Conservation (phyloP, 2,113 vertebrate genomes). For the Anolis carolinensis region DNA sequence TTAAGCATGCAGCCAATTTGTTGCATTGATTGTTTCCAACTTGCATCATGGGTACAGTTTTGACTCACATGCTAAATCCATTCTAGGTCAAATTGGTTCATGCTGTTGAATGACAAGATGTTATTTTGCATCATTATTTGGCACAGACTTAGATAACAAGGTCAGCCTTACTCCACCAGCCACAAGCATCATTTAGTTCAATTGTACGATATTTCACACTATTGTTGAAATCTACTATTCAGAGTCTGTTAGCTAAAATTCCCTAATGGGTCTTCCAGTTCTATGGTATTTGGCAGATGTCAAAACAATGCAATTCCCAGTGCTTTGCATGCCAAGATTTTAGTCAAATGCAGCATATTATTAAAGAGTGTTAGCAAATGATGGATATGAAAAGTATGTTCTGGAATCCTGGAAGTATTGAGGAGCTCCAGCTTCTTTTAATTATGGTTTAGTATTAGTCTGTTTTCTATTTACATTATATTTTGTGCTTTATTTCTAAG, state of each 20-base stretch:
- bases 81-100: constrained; percentile 35
- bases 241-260: constrained; percentile 20
- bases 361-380: constrained; percentile 10
- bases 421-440: background rate
- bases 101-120: constrained; percentile 1
- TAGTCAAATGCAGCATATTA: background rate
- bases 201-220: background rate
- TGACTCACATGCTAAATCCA: constrained; percentile 1
- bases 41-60: constrained; percentile 44
- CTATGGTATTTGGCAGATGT: background rate
- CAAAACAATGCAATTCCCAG: constrained; percentile 3
- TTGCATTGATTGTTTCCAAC: constrained; percentile 32
- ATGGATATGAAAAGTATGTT: background rate
- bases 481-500: background rate
- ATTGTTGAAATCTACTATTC: background rate
- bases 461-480: background rate
- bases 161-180: constrained; percentile 39
- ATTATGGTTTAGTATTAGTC: background rate
- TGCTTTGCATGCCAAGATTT: background rate
- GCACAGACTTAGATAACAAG: constrained; percentile 9
- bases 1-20: constrained; percentile 8
- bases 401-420: background rate
- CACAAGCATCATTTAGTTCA: constrained; percentile 9
- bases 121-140: constrained; percentile 38
- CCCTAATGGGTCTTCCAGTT: background rate